Base-by-base conservation (phyloP, 2,113 vertebrate genomes). In the Pavo muticus region DNA sequence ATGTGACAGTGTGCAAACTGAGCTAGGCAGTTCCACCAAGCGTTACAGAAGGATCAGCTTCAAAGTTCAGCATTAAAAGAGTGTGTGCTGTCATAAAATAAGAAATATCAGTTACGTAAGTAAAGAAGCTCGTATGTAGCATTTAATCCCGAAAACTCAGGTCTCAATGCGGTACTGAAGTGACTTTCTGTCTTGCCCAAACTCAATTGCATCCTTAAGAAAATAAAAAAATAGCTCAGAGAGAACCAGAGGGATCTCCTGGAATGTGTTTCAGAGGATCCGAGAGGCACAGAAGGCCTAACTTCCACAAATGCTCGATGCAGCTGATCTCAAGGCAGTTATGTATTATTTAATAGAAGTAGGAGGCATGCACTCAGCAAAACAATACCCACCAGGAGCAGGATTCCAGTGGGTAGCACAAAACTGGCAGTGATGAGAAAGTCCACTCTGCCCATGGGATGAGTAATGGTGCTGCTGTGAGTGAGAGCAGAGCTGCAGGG, bases 61-160 rank as follows among this genome's bases (percentile, higher is more conserved):
- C 54, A 48, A 72, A 78, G 75, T 85, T 91, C 82, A 95, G 35
- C 72, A 88, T 84, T 48, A 65, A 90, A 91, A 86, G 81, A 54
- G 11, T 20, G 11, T 59, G 39, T 59, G 25, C 61, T 74, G 20
- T 45, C 93, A 52, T 91, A 69, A 94, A 93, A 85, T 77, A 67
- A 88, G 73, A 90, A 93, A 83, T 65, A 72, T 4, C 85, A 90
- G n/a, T 88, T 94, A 78, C 63, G 40, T 90, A 90, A 91, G 86
- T 56, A 54, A 87, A 80, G 16, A 74, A 60, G 44, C 72, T 84
- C 82, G 56, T 54, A 9, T 35, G n/a, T 5, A 87, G 32, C 42
- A 54, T 87, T 84, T 47, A 59, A 10, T 80, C 60, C 54, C 67
- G 3, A 70, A 45, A 71, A 77, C 6, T 48, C n/a, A 89, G 44